Percentiles rank a stretch among this genome's conserved stretches.
phyloP scores from a whole-genome alignment of 2,888 invertebrate species.

The Tetropium fuscum region DNA sequence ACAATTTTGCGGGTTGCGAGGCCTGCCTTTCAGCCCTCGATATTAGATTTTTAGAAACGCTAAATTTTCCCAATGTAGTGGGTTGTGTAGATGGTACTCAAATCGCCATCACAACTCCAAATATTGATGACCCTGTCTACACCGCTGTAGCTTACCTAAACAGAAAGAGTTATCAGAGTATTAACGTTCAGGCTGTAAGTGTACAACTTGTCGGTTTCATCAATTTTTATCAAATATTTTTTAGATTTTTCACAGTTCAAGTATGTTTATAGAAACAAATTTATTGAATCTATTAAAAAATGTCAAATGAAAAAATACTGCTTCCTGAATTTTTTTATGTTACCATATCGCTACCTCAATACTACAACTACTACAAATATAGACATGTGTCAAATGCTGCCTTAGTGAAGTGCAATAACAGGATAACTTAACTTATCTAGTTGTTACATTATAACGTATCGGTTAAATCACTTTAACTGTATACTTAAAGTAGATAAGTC shows the following conservation, averaged over 20 bases:
- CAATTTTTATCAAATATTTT: neutral
- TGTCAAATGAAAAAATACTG: too few relatives aligned
- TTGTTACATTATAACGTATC: too few relatives aligned
- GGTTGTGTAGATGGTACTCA: constrained; percentile 9
- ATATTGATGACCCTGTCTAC: neutral
- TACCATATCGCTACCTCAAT: too few relatives aligned
- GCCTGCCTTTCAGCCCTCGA: neutral
- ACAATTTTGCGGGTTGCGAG: neutral
- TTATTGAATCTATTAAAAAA: too few relatives aligned
- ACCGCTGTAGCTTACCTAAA: constrained; percentile 9
- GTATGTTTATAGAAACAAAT: too few relatives aligned
- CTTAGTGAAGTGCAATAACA: too few relatives aligned
- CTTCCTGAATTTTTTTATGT: too few relatives aligned
- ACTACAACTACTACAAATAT: too few relatives aligned
- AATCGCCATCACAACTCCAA: neutral
- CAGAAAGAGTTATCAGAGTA: constrained; percentile 5
- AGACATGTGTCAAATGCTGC: too few relatives aligned
- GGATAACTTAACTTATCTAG: too few relatives aligned
- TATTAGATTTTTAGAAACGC: constrained; percentile 3
- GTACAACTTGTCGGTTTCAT: neutral
- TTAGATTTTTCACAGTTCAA: constrained; percentile 15
- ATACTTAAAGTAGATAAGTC: too few relatives aligned
- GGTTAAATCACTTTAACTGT: too few relatives aligned
- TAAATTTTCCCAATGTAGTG: constrained; percentile 7
- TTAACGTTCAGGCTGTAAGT: constrained; percentile 9